Evolutionary conservation across 1,140 invertebrate species (phyloP), one percentile per base, ranked within the genome.

Genomic region (Zaprionus taronus): DNA sequence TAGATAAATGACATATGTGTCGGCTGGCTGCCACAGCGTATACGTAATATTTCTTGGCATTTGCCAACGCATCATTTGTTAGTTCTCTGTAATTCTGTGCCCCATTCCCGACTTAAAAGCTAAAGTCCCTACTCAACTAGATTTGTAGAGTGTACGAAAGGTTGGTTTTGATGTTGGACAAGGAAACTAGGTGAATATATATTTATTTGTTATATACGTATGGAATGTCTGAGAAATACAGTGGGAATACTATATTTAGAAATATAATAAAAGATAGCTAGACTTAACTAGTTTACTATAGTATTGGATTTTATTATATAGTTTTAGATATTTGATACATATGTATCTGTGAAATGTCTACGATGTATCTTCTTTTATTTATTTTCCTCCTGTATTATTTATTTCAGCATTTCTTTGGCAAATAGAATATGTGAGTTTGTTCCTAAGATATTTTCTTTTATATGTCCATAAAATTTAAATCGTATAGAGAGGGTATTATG

Each of bases 1-100:
- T 81, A 85, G 79, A 85, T 86, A 81, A 85, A 85, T 85, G 79
- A 86, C 75, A 79, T 76, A 78, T 74, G 62, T 85, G 79, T 81
- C 71, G 68, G 44, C 47, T 36, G 47, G n/a, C n/a, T 28, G 34
- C 17, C 36, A 31, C 12, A 66, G 61, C 77, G 61, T 79, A 63
- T 79, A 78, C 68, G 70, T 62, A 74, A 81, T 77, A 69, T 79
- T 81, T 76, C 70, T 72, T 83, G 61, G 61, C 64, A 55, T 64
- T 64, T 49, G 51, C 56, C 76, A 57, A 15, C 38, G 82, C 82
- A 85, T 85, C 82, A 85, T 85, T 85, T 85, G 79, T 85, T 83
- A 85, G 81, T 81, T 68, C 76, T 79, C 76, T 83, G 22, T 17
- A n/a, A n/a, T 41, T 17, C 41, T 47, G 4, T 20, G 17, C 15